Evolutionary conservation across 2,113 vertebrate genomes (phyloP).

Genomic region (Romanogobio albipinnatus): DNA sequence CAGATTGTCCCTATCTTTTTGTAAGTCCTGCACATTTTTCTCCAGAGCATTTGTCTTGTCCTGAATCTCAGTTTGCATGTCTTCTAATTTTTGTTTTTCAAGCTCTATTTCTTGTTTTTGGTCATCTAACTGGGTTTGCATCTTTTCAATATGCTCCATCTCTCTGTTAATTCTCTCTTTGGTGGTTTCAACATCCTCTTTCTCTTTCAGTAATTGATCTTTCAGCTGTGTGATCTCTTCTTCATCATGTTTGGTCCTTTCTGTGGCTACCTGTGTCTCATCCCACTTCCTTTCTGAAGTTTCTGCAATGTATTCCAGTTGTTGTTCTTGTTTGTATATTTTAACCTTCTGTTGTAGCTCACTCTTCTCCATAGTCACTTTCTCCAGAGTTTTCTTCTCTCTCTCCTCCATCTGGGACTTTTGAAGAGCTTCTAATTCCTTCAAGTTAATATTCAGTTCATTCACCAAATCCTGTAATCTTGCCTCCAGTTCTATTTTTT

Average conservation of each 20-base stretch:
- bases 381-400: neutral
- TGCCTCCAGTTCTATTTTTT: neutral
- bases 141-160: constrained; percentile 29
- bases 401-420: neutral
- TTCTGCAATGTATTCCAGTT: neutral
- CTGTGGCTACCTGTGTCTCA: neutral
- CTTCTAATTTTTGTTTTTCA: constrained; percentile 35
- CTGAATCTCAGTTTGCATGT: constrained; percentile 29
- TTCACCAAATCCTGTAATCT: constrained; percentile 18
- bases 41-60: constrained; percentile 45
- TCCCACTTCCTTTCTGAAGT: neutral
- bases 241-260: neutral
- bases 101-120: constrained; percentile 32
- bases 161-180: constrained; percentile 41
- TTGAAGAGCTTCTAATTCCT: constrained; percentile 5
- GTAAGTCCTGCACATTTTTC: constrained; percentile 43
- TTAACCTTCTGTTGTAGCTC: constrained; percentile 2
- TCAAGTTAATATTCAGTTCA: neutral
- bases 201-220: constrained; percentile 33
- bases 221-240: neutral
- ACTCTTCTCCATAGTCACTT: neutral
- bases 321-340: constrained; percentile 18
- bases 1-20: constrained; percentile 18
- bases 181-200: constrained; percentile 37
- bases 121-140: constrained; percentile 1